phyloP scores from a whole-genome alignment of 37 sponge, comb jelly and placozoan species.

The Eunapius fragilis region DNA sequence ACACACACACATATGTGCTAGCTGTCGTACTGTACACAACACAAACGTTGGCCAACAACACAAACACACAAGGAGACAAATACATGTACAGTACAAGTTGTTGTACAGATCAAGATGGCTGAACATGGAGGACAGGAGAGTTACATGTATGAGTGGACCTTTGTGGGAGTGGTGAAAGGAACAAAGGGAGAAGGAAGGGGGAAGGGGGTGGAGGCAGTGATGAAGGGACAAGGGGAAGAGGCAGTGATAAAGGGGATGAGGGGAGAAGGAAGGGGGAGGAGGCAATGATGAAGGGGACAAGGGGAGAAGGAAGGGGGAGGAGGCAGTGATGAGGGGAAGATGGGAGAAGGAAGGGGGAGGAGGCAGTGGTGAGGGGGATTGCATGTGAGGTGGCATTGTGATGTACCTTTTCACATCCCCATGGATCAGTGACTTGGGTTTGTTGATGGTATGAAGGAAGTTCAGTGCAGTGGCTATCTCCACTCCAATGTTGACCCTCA shows the following conservation, averaged over 20 bases:
- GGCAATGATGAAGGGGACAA: background rate
- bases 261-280: background rate
- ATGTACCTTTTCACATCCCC: constrained; percentile 72
- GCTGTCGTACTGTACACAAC: no score
- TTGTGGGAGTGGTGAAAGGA: constrained; percentile 2
- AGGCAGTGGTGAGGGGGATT: background rate
- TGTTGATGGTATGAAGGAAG: constrained; percentile 71
- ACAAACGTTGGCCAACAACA: no score
- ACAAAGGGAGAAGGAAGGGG: background rate
- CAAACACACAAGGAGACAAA: no score
- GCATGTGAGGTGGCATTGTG: no score
- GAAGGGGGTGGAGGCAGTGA: background rate
- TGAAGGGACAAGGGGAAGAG: background rate
- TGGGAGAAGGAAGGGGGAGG: background rate
- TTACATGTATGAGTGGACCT: no score
- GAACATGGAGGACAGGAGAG: no score
- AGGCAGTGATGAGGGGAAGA: background rate
- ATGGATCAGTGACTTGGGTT: constrained; percentile 56
- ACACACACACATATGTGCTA: no score
- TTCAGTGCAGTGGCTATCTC: constrained; percentile 69
- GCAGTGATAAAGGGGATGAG: background rate
- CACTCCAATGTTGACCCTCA: constrained; percentile 47
- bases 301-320: background rate
- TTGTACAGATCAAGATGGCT: no score
- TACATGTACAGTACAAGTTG: no score